phyloP scores from a whole-genome alignment of 2,113 vertebrate species.

The Protomyctophum bolini region DNA sequence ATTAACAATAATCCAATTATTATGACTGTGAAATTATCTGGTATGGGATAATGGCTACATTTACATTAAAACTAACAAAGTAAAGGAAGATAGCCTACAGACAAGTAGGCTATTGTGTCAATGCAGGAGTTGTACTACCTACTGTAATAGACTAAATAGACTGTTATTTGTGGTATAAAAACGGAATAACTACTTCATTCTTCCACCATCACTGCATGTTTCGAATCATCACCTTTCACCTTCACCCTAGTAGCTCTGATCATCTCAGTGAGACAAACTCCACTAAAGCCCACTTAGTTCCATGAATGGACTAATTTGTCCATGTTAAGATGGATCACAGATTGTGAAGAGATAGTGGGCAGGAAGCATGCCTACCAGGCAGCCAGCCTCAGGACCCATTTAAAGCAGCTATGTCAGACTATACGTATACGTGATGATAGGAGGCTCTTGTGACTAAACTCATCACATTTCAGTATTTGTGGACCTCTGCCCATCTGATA shows the following conservation, averaged over 20 bases:
- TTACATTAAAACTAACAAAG: too few species aligned
- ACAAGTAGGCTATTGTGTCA: too few species aligned
- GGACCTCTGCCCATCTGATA: slow-evolving; percentile 49
- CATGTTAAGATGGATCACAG: slow-evolving; percentile 31
- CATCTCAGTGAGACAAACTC: slow-evolving; percentile 5
- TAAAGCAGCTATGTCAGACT: slow-evolving; percentile 27
- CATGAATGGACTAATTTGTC: slow-evolving; percentile 41
- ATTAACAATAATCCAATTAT: too few species aligned
- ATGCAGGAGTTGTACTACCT: too few species aligned
- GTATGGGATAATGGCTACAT: too few species aligned
- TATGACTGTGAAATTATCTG: too few species aligned
- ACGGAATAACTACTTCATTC: too few species aligned
- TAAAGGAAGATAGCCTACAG: too few species aligned
- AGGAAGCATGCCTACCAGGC: not conserved
- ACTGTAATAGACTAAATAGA: too few species aligned
- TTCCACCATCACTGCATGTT: too few species aligned
- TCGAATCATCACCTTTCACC: not conserved
- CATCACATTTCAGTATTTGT: slow-evolving; percentile 20
- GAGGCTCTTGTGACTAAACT: slow-evolving; percentile 24
- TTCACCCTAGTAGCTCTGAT: not conserved
- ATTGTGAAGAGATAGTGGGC: slow-evolving; percentile 24
- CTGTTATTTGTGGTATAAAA: too few species aligned
- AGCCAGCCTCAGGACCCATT: not conserved
- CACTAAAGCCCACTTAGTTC: slow-evolving; percentile 22
- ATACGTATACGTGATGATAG: slow-evolving; percentile 27